Base-by-base conservation (phyloP, 2,888 invertebrate genomes). In the Leptopilina myrica region DNA sequence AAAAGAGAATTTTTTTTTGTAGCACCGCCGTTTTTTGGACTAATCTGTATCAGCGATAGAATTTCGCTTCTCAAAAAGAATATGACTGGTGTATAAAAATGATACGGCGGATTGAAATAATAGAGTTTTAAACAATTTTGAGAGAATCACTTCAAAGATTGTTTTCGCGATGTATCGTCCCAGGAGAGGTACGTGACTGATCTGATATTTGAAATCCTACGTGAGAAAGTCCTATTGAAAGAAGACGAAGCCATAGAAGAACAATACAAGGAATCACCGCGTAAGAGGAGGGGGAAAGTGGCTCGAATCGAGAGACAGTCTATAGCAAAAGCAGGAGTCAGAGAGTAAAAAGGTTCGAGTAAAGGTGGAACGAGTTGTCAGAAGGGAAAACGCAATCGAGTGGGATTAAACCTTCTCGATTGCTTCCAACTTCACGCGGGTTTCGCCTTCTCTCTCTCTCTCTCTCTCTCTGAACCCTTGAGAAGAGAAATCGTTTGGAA, bases 361-460 rank as follows among this genome's bases (percentile, higher is more conserved):
- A 76, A 73, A 77, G 79, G 81, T 80, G 81, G 82, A 80, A 79
- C 62, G 84, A 87, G 86, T 88, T 88, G 84, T 87, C 82, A 85
- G 87, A 86, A 85, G 88, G 87, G 87, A 88, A 49, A 49, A 90
- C 86, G 90, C 91, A 90, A 90, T 91, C 88, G 90, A 90, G 89
- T 87, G 88, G 90, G 90, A 90, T 91, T 91, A 90, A 91, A 89
- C 90, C 90, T 89, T 88, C 89, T 88, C 89, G 89, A 91, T 91
- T 90, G 89, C 91, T 89, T 89, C 88, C 85, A 90, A 90, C 90
- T 90, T 90, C 90, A 89, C 88, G 88, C 88, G 88, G 87, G 85
- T 85, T 62, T 85, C 85, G 81, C 84, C 84, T 83, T 79, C 82
- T 81, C 82, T 78, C 80, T 80, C 82, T 79, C 81, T 86, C 49